These are phyloP conservation scores for Aradophagus sp. DNA, from an alignment of 1,140 invertebrate genomes.

Conservation along the genomic window DNA sequence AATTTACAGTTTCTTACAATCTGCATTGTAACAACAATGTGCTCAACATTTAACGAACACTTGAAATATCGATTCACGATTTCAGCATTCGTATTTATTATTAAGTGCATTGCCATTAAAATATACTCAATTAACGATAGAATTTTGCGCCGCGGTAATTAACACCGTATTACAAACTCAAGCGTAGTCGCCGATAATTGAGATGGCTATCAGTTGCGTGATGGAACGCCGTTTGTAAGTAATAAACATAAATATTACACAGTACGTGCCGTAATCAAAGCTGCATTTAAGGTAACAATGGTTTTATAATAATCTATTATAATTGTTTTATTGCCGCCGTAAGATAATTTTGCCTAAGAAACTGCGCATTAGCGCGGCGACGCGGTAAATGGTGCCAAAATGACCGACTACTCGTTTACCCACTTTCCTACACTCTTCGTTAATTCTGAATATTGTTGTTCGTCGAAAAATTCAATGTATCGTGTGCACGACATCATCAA, in stretches of 20 bases:
- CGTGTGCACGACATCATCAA: background rate
- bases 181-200: conserved; percentile 44
- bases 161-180: conserved; percentile 38
- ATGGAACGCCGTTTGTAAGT: conserved; percentile 39
- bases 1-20: too few species aligned
- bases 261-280: conserved; percentile 34
- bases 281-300: conserved; percentile 36
- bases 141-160: conserved; percentile 32
- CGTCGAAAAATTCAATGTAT: background rate
- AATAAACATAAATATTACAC: conserved; percentile 53
- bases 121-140: conserved; percentile 36
- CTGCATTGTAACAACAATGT: too few species aligned
- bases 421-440: conserved; percentile 2
- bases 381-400: background rate
- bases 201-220: conserved; percentile 47
- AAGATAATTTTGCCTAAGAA: conserved; percentile 37
- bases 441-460: background rate
- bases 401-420: background rate
- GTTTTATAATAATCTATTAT: conserved; percentile 45
- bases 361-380: background rate
- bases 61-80: too few species aligned
- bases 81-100: too few species aligned
- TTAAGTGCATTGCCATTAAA: conserved; percentile 1
- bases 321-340: conserved; percentile 56
- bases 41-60: too few species aligned